Base-by-base conservation (phyloP, 2,113 vertebrate species). In the Thunnus maccoyii region DNA sequence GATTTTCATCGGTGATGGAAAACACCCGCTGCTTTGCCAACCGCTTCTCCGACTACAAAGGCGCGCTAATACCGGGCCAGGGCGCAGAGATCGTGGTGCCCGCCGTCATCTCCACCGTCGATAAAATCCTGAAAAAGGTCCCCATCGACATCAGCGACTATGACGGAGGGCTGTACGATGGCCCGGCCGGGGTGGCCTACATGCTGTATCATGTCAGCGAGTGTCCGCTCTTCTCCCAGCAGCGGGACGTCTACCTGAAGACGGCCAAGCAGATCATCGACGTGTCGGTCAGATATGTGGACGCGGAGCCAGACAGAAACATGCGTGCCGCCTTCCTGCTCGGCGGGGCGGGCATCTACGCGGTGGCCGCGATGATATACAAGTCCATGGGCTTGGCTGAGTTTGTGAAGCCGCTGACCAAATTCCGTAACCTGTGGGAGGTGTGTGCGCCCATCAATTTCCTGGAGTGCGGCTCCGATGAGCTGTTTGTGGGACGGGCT, bases 381-480 rank as follows among this genome's bases (percentile, higher is more conserved):
- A 95, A 96, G 36, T 95, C 96, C 50, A 61, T 96, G 88, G 96
- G 96, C 54, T 93, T 95, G 88, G 94, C 95, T 8, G 96, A 96
- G 75, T 94, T 94, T 76, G 90, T 89, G 1, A 94, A 95, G 69
- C 95, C 95, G 63, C 95, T 97, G 78, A 94, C 89, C 78, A 96
- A 96, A 91, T 97, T 97, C 83, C 90, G 94, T 8, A 96, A 94
- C 91, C 94, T 97, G 88, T 94, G 95, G 84, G 92, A 96, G 76
- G 88, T 97, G 61, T 97, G 95, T 55, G 95, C 94, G 1, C 96
- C 96, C 0, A 92, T 97, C 80, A 92, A 90, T 78, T 98, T 97
- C 78, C 94, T 97, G 84, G 96, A 97, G 91, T 96, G 97, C 86
- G 96, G 97, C 73, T 98, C 96, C 0, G 97, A 97, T 83, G 96